phyloP scores from a whole-genome alignment of 2,797 vertebrate genomes.

The Galaxias olidus region DNA sequence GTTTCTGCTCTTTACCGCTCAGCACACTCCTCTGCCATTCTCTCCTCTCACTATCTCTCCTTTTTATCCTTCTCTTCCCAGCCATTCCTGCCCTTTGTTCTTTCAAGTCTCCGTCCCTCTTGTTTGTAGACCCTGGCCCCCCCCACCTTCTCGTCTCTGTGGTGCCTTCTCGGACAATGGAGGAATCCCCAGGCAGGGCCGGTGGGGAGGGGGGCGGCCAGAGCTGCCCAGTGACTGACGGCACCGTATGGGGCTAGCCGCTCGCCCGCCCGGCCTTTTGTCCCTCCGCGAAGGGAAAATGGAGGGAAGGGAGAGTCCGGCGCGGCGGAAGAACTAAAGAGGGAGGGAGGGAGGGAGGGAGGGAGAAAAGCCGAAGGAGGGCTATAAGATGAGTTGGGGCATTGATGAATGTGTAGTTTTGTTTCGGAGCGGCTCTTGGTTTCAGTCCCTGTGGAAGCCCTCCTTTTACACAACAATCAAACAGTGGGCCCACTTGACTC shows the following conservation, averaged over 20 bases:
- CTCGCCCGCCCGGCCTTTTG: conserved; percentile 63
- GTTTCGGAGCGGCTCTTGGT: conserved; percentile 36
- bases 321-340: conserved; percentile 16
- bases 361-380: conserved; percentile 26
- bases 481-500: too few species aligned
- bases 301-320: conserved; percentile 63
- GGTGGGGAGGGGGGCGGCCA: conserved; percentile 31
- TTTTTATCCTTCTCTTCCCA: neutral
- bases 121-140: conserved; percentile 1
- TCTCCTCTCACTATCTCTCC: conserved; percentile 23
- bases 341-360: conserved; percentile 5
- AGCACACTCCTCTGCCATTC: conserved; percentile 12
- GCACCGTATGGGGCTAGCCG: conserved; percentile 60
- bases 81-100: too few species aligned
- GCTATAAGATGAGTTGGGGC: conserved; percentile 39
- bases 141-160: neutral
- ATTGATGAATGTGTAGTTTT: conserved; percentile 52
- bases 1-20: too few species aligned
- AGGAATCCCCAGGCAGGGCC: conserved; percentile 54
- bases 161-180: conserved; percentile 61
- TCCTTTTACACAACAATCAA: too few species aligned
- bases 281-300: conserved; percentile 63
- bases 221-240: conserved; percentile 63
- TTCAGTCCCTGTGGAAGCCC: conserved; percentile 20
- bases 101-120: neutral